A percentile compares a stretch with the other conserved stretches of the same genome.
Evolutionary conservation across 2,888 invertebrate genomes (phyloP).

Genomic region (Malthinus seriepunctatus): DNA sequence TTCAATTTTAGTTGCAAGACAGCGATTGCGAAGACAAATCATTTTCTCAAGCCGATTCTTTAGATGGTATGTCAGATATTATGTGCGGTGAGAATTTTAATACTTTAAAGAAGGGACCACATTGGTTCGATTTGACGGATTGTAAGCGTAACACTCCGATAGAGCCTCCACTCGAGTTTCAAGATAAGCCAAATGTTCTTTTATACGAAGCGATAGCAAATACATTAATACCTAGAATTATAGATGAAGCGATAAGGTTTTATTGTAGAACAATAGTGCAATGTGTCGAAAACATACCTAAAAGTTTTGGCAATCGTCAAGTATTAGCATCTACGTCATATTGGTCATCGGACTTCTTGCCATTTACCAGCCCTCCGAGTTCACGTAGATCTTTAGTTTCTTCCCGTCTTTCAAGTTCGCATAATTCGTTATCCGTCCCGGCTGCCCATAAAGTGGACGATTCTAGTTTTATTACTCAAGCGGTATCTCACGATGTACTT

Average conservation of each 20-base stretch:
- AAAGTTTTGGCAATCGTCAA: conserved; percentile 19
- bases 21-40: conserved; percentile 80
- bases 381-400: conserved; percentile 78
- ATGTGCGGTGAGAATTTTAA: conserved; percentile 84
- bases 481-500: conserved; percentile 84
- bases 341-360: conserved; percentile 63
- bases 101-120: conserved; percentile 78
- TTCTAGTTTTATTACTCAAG: conserved; percentile 85
- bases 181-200: conserved; percentile 61
- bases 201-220: conserved; percentile 55
- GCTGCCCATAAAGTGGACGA: conserved; percentile 78
- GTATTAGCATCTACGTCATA: conserved; percentile 46
- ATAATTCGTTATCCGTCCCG: conserved; percentile 75
- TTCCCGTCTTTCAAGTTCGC: conserved; percentile 79
- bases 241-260: conserved; percentile 51
- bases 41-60: conserved; percentile 77
- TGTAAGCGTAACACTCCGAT: conserved; percentile 68
- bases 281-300: conserved; percentile 3
- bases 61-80: conserved; percentile 73
- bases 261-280: conserved; percentile 26
- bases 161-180: conserved; percentile 85
- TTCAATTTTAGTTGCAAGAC: conserved; percentile 68
- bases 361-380: conserved; percentile 64
- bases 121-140: conserved; percentile 56
- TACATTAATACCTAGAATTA: conserved; percentile 54